Conservation (phyloP, 1,140 invertebrate genomes). For the Hypothenemus hampei region DNA sequence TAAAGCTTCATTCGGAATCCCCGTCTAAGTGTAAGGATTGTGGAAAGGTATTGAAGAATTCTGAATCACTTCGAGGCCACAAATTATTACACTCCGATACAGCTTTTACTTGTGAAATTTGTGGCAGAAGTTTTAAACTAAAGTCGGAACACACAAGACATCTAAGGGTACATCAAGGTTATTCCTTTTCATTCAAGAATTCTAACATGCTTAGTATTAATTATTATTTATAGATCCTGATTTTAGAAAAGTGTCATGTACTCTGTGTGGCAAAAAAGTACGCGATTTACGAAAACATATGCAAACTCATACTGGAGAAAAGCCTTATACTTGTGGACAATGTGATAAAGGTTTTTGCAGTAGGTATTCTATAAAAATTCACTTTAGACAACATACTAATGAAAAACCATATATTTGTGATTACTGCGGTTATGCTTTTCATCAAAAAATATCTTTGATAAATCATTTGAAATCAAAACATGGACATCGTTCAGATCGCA, state of each 20-base stretch:
- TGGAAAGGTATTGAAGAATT: slow-evolving; percentile 34
- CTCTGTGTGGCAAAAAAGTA: slow-evolving; percentile 34
- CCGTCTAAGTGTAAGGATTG: slow-evolving; percentile 32
- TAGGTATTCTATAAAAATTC: slow-evolving; percentile 33
- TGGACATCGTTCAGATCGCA: slow-evolving; percentile 2
- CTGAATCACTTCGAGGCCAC: slow-evolving; percentile 34
- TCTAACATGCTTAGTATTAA: too few relatives aligned
- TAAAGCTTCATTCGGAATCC: slow-evolving; percentile 31
- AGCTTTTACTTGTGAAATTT: slow-evolving; percentile 34
- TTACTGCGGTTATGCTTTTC: slow-evolving; percentile 32
- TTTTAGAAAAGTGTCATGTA: slow-evolving; percentile 31
- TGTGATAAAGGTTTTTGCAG: slow-evolving; percentile 38
- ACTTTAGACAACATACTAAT: slow-evolving; percentile 37
- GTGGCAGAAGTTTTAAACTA: slow-evolving; percentile 33
- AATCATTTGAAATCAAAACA: slow-evolving; percentile 37
- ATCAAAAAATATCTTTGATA: slow-evolving; percentile 36
- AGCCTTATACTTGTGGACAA: slow-evolving; percentile 32
- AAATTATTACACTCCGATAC: slow-evolving; percentile 29
- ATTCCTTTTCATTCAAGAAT: slow-evolving; percentile 5
- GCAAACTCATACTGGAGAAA: slow-evolving; percentile 37
- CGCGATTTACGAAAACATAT: slow-evolving; percentile 34
- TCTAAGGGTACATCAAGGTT: slow-evolving; percentile 33
- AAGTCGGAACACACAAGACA: slow-evolving; percentile 34
- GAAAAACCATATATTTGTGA: slow-evolving; percentile 35
- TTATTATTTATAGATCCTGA: slow-evolving; percentile 30